phyloP scores from a whole-genome alignment of 2,888 invertebrate genomes.

The Girardia tigrina region DNA sequence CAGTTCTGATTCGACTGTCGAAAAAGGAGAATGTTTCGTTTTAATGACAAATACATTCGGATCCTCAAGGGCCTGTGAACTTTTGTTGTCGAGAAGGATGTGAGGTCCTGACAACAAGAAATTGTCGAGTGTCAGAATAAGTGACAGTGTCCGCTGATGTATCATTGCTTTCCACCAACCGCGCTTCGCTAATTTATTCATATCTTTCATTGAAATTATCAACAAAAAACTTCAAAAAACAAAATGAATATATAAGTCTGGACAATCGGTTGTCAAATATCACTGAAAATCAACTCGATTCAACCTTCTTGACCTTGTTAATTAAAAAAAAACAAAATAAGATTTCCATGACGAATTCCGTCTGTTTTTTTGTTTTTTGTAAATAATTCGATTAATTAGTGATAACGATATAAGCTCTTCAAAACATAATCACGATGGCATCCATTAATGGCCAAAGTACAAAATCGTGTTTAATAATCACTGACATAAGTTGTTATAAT shows the following conservation, averaged over 20 bases:
- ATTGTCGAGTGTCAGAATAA: background rate
- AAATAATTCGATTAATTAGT: background rate
- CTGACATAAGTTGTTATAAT: too few species aligned
- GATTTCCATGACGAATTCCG: background rate
- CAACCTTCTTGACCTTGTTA: background rate
- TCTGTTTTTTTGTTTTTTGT: conserved; percentile 8
- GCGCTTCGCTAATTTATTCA: background rate
- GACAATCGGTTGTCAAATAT: too few species aligned
- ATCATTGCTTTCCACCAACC: conserved; percentile 12
- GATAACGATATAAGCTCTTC: background rate
- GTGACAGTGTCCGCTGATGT: background rate
- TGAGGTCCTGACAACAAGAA: background rate
- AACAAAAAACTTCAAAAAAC: too few species aligned
- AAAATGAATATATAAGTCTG: background rate
- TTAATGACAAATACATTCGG: conserved; percentile 10
- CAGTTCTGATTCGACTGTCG: background rate
- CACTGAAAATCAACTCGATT: background rate
- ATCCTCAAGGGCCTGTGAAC: background rate
- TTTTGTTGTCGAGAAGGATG: background rate
- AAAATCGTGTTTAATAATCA: background rate
- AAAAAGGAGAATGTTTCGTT: background rate
- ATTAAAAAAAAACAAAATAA: background rate
- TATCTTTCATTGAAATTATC: background rate
- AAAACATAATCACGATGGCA: background rate
- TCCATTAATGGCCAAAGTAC: conserved; percentile 2